Evolutionary conservation across 1,140 invertebrate species (phyloP).

Genomic region (Chelonus insularis): DNA sequence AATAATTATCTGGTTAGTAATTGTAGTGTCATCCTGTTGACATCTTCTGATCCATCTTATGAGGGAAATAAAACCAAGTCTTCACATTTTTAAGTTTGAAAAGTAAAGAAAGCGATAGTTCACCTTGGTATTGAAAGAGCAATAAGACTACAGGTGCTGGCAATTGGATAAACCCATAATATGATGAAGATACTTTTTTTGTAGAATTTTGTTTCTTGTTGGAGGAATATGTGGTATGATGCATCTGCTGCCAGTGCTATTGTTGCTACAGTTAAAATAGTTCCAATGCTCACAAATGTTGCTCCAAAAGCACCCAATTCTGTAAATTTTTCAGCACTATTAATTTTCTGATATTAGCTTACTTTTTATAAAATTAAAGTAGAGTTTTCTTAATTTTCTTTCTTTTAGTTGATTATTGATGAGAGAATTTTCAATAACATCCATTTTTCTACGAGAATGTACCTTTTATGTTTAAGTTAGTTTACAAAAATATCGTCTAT

Average conservation of each 20-base stretch:
- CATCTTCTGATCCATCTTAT: too few relatives aligned
- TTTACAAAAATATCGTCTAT: too few relatives aligned
- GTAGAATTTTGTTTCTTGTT: constrained; percentile 45
- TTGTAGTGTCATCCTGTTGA: neutral
- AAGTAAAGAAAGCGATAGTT: neutral
- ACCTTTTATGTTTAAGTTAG: too few relatives aligned
- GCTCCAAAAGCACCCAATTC: constrained; percentile 43
- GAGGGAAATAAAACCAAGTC: neutral
- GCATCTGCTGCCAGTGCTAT: constrained; percentile 46
- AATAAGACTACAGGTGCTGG: constrained; percentile 48
- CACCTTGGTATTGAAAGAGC: constrained; percentile 54
- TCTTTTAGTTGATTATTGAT: too few relatives aligned
- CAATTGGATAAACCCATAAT: constrained; percentile 51
- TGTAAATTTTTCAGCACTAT: too few relatives aligned
- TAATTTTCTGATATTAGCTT: too few relatives aligned
- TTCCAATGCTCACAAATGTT: constrained; percentile 38
- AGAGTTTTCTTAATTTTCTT: too few relatives aligned
- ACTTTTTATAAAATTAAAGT: too few relatives aligned
- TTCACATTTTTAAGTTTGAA: neutral
- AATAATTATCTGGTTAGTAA: too few relatives aligned
- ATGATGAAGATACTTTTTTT: constrained; percentile 47
- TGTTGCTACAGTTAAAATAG: constrained; percentile 39
- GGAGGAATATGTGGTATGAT: constrained; percentile 42
- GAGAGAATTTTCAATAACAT: too few relatives aligned
- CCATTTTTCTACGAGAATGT: too few relatives aligned